Evolutionary conservation across 2,797 vertebrate genomes (phyloP), one percentile per base, ranked within the genome.

Genomic region (Echeneis naucrates): DNA sequence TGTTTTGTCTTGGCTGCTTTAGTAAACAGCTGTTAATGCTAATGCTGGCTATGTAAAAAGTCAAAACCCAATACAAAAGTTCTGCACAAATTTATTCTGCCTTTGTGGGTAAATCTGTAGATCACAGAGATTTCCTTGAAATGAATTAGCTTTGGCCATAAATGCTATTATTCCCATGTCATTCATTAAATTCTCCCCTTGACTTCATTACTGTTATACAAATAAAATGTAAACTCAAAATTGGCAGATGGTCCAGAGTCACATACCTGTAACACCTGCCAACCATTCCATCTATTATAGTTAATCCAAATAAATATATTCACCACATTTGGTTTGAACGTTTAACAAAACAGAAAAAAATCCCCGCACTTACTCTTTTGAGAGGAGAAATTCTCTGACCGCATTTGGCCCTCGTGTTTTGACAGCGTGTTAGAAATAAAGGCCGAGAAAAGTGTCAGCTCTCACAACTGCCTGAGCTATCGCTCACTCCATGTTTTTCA

Each of bases 401-500:
- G 47, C 53, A 73, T 80, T 85, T 54, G 72, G 58, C 54, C 63
- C 48, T 66, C 38, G 4, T 74, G 26, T 47, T 77, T 78, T 69
- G 73, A 89, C 85, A 84, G 68, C 68, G 61, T 47, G 75, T 78
- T 84, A 40, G 71, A 84, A 86, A 87, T 83, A 51, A 81, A 81
- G 80, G 80, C 67, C 74, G 75, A 83, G 75, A 87, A 66, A 75
- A 73, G 78, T 71, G 80, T 78, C 61, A 68, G 55, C 50, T 61
- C 68, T 72, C 65, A 82, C 77, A 61, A 78, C 78, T 55, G 78
- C 69, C 69, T n/a, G 30, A 81, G 81, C 84, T 89, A 81, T 93
- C 89, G 88, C 78, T 83, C 81, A 12, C 79, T 76, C 80, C 83
- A 77, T 86, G 86, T 89, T 88, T 90, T 80, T 72, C 77, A 87